phyloP scores from a whole-genome alignment of 2,888 invertebrate species.

The Mylabris sibirica region DNA sequence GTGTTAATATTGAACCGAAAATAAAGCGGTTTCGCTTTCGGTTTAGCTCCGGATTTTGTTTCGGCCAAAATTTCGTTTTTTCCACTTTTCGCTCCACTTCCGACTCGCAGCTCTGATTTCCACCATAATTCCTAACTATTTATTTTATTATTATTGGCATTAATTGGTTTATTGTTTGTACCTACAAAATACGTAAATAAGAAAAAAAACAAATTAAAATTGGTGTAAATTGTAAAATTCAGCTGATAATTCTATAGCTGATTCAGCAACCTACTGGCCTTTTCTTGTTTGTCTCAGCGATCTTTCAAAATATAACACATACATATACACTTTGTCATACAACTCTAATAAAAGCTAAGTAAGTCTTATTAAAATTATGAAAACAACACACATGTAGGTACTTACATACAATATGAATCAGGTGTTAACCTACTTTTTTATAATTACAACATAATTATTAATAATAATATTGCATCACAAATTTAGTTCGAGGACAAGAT shows the following conservation, averaged over 20 bases:
- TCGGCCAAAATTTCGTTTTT: too few relatives aligned
- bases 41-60: too few relatives aligned
- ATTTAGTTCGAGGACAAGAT: neutral
- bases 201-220: neutral
- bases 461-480: neutral
- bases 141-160: neutral
- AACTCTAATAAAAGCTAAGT: slow-evolving; percentile 2
- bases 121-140: neutral
- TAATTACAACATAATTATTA: neutral
- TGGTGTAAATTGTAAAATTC: neutral
- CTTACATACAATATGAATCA: neutral
- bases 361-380: slow-evolving; percentile 7
- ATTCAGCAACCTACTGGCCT: slow-evolving; percentile 12
- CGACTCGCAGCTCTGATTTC: too few relatives aligned
- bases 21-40: too few relatives aligned
- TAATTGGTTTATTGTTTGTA: neutral
- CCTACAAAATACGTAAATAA: neutral
- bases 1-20: too few relatives aligned
- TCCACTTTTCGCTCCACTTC: too few relatives aligned
- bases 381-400: neutral
- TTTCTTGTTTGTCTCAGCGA: slow-evolving; percentile 5
- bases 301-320: slow-evolving; percentile 6
- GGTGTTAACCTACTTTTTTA: slow-evolving; percentile 8
- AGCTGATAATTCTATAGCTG: neutral
- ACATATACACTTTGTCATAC: neutral